These are phyloP conservation scores for Podarcis muralis DNA, from an alignment of 2,113 vertebrate genomes.

Conservation along the genomic window DNA sequence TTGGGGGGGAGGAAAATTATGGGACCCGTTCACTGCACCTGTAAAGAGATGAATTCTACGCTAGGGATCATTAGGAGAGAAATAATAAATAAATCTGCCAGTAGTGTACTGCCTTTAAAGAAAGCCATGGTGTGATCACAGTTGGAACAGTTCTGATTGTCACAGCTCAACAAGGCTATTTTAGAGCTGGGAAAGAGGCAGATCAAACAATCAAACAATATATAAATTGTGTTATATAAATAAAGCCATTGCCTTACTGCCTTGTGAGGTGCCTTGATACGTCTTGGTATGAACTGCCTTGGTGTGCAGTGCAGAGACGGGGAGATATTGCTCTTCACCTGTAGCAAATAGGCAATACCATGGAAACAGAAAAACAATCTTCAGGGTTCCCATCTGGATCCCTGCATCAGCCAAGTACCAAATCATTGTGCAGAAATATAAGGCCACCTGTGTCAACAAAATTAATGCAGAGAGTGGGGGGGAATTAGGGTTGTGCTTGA, in stretches of 20 bases:
- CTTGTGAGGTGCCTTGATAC: too few relatives aligned
- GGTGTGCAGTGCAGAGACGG: background rate
- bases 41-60: background rate
- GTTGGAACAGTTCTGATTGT: background rate
- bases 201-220: too few relatives aligned
- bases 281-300: too few relatives aligned
- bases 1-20: background rate
- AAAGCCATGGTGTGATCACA: background rate
- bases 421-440: background rate
- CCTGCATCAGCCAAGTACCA: background rate
- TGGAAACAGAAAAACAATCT: background rate
- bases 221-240: too few relatives aligned
- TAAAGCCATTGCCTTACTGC: too few relatives aligned
- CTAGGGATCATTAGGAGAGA: background rate
- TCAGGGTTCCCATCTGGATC: background rate
- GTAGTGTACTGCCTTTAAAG: background rate
- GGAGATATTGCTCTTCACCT: background rate
- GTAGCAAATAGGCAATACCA: background rate
- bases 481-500: background rate
- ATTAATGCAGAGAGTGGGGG: background rate
- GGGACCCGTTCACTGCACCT: background rate
- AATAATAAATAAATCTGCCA: background rate
- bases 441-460: background rate
- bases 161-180: background rate
- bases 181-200: background rate